These are phyloP conservation scores for Sycophila texana DNA, from an alignment of 2,888 invertebrate species.

Conservation along the genomic window DNA sequence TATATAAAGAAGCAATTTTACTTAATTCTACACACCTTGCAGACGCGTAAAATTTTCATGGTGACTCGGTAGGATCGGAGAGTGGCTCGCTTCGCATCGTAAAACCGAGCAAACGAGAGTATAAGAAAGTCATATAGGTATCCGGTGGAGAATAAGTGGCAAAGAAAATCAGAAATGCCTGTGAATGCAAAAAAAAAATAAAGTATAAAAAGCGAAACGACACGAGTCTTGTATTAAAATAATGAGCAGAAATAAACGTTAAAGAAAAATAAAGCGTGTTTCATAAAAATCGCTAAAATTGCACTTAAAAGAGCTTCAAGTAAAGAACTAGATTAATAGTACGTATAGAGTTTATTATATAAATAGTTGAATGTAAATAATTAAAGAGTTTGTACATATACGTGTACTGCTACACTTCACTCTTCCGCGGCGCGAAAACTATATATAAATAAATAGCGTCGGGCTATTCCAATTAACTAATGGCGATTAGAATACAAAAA, in stretches of 20 bases:
- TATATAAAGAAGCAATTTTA: no score
- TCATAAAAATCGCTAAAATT: not conserved
- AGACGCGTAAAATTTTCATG: not conserved
- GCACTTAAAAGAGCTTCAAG: no score
- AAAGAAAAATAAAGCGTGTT: not conserved
- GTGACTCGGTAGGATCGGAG: not conserved
- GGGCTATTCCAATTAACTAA: no score
- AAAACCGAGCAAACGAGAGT: constrained; percentile 10
- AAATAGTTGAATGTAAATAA: no score
- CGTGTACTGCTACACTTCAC: no score
- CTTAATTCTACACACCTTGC: not conserved
- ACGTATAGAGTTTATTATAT: no score
- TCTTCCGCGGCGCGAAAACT: no score
- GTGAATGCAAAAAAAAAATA: not conserved
- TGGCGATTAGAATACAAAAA: not conserved
- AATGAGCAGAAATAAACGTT: not conserved
- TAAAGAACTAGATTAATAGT: no score
- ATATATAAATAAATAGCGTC: no score
- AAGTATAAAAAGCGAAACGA: not conserved
- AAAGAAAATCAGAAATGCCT: no score
- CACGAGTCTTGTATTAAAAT: no score
- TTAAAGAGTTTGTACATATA: no score
- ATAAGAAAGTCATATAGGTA: not conserved
- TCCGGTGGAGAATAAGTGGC: not conserved
- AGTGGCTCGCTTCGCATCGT: not conserved